Evolutionary conservation across 2,113 vertebrate species (phyloP).

Genomic region (Mola mola): DNA sequence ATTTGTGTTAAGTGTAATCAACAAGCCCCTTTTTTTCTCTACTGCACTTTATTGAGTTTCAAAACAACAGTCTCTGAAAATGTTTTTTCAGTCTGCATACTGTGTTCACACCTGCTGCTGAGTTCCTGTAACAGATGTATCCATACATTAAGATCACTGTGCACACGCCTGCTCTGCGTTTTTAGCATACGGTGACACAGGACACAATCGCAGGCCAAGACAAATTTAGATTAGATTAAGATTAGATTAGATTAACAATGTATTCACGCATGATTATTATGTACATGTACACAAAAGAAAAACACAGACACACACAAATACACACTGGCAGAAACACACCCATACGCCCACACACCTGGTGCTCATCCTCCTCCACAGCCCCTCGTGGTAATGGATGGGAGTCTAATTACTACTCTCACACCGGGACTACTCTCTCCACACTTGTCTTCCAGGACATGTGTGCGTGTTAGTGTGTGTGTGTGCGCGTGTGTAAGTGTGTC

Average conservation of each 20-base stretch:
- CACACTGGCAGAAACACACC: slow-evolving; percentile 53
- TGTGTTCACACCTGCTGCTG: slow-evolving; percentile 66
- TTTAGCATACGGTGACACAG: slow-evolving; percentile 29
- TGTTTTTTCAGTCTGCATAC: slow-evolving; percentile 42
- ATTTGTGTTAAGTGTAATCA: slow-evolving; percentile 8
- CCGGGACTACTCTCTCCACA: slow-evolving; percentile 68
- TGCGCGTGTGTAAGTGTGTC: slow-evolving; percentile 39
- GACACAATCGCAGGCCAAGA: slow-evolving; percentile 15
- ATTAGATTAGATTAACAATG: slow-evolving; percentile 38
- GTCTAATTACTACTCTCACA: slow-evolving; percentile 84
- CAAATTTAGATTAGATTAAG: slow-evolving; percentile 43
- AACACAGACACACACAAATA: slow-evolving; percentile 49
- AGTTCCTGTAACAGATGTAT: slow-evolving; percentile 66
- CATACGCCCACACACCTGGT: slow-evolving; percentile 69
- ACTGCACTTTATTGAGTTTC: slow-evolving; percentile 50
- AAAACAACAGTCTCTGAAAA: slow-evolving; percentile 44
- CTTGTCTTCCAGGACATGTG: slow-evolving; percentile 64
- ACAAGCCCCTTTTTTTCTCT: too few species aligned
- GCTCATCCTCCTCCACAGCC: slow-evolving; percentile 78
- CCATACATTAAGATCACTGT: slow-evolving; percentile 51
- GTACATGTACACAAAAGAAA: slow-evolving; percentile 49
- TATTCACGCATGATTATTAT: slow-evolving; percentile 53
- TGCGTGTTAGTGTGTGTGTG: slow-evolving; percentile 32
- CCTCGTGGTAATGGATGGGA: slow-evolving; percentile 85
- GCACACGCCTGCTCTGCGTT: slow-evolving; percentile 7